Percentiles rank a stretch among this genome's conserved stretches.
Conservation (phyloP, 2,797 vertebrate genomes). For the Eulemur rubriventer region DNA sequence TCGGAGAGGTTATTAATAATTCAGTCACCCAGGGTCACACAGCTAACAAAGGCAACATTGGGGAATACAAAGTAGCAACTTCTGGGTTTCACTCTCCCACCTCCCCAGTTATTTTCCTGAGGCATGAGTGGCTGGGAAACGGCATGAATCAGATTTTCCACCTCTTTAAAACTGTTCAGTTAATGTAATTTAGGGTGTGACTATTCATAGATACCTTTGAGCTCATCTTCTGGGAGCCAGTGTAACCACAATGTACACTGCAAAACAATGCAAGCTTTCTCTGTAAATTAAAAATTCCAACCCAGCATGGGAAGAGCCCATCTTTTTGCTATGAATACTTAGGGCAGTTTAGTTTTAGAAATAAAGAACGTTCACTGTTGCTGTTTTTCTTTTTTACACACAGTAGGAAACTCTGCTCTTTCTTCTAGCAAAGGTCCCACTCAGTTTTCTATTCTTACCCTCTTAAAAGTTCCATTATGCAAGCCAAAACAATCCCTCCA, state of each 20-base stretch:
- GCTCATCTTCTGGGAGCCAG: conserved; percentile 53
- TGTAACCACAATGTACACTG: background rate
- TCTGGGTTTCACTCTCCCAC: conserved; percentile 13
- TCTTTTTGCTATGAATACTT: background rate
- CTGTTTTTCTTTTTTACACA: background rate
- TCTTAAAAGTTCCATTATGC: conserved; percentile 25
- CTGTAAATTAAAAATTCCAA: background rate
- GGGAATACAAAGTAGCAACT: background rate
- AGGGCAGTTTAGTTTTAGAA: conserved; percentile 36
- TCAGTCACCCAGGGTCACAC: background rate
- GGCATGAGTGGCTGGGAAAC: conserved; percentile 39
- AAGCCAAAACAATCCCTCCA: conserved; percentile 21
- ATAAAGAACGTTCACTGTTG: background rate
- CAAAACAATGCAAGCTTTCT: conserved; percentile 57
- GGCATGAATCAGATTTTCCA: conserved; percentile 64
- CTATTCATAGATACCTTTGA: conserved; percentile 57
- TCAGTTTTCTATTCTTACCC: conserved; percentile 4
- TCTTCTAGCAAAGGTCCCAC: conserved; percentile 12
- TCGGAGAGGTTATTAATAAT: background rate
- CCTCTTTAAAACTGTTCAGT: conserved; percentile 42
- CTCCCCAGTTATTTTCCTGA: background rate
- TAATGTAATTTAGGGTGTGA: conserved; percentile 48
- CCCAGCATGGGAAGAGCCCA: background rate
- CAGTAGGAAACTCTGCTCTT: background rate
- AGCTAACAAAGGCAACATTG: background rate